A percentile compares a stretch with the other conserved stretches of the same genome.
Conservation (phyloP, 1,140 invertebrate genomes). For the Coptotermes formosanus region DNA sequence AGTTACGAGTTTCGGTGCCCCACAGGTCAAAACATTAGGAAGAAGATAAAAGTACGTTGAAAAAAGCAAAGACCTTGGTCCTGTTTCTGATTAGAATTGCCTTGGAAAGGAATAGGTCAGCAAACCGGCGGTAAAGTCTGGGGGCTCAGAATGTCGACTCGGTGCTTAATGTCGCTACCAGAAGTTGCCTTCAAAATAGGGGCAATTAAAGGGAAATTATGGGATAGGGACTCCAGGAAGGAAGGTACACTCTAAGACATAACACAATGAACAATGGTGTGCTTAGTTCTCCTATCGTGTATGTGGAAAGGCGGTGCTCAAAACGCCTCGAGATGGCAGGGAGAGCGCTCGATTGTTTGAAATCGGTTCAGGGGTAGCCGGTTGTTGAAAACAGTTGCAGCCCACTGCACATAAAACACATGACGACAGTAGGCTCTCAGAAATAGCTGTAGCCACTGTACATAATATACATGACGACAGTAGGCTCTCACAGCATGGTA, state of each 20-base stretch:
- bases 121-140: not conserved
- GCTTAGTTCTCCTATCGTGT: too few relatives aligned
- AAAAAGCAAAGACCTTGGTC: not conserved
- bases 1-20: not conserved
- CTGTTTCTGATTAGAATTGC: slow-evolving; percentile 8
- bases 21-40: not conserved
- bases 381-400: too few relatives aligned
- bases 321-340: too few relatives aligned
- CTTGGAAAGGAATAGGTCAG: slow-evolving; percentile 6
- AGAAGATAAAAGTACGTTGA: not conserved
- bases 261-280: not conserved
- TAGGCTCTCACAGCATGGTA: too few relatives aligned
- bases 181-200: not conserved
- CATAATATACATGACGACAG: too few relatives aligned
- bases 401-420: too few relatives aligned
- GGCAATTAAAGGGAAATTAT: slow-evolving; percentile 12
- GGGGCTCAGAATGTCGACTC: not conserved
- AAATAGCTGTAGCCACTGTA: too few relatives aligned
- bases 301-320: too few relatives aligned
- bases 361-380: too few relatives aligned
- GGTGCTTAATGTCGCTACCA: slow-evolving; percentile 2
- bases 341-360: too few relatives aligned
- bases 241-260: not conserved
- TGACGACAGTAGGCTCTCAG: too few relatives aligned
- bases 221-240: not conserved